A percentile compares a stretch with the other conserved stretches of the same genome.
Conservation (phyloP, 2,797 vertebrate genomes). For the Typhlichthys eigenmanni region DNA sequence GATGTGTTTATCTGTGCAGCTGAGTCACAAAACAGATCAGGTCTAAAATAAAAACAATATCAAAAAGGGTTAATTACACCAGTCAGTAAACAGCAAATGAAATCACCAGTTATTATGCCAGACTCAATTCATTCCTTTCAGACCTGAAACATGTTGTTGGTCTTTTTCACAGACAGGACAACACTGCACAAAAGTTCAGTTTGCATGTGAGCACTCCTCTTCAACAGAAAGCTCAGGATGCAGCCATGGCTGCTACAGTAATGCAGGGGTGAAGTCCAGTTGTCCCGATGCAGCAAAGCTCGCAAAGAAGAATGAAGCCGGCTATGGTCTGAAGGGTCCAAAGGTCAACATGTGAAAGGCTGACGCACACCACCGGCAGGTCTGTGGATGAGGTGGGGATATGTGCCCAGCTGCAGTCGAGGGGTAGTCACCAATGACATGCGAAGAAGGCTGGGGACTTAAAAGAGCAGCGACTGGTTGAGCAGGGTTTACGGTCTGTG, state of each 20-base stretch:
- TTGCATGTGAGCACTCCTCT: neutral
- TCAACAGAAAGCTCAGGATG: conserved; percentile 2
- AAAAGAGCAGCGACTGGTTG: conserved; percentile 45
- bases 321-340: conserved; percentile 26
- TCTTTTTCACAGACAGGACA: no score
- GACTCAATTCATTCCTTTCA: neutral
- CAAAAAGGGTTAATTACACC: neutral
- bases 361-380: conserved; percentile 1
- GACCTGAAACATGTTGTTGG: no score
- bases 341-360: conserved; percentile 38
- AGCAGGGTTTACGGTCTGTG: conserved; percentile 40
- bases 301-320: no score
- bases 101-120: neutral
- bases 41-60: neutral
- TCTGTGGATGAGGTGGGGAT: no score
- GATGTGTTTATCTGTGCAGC: no score
- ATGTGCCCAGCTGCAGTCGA: no score
- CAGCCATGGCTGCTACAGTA: neutral
- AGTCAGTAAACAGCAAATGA: neutral
- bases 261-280: conserved; percentile 37
- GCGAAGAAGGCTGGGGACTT: neutral
- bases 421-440: no score
- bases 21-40: neutral
- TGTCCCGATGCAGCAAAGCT: neutral
- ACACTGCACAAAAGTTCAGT: conserved; percentile 2